Evolutionary conservation across 2,113 vertebrate species (phyloP), one percentile per base, ranked within the genome.

Genomic region (Brachyhypopomus occidentalis): DNA sequence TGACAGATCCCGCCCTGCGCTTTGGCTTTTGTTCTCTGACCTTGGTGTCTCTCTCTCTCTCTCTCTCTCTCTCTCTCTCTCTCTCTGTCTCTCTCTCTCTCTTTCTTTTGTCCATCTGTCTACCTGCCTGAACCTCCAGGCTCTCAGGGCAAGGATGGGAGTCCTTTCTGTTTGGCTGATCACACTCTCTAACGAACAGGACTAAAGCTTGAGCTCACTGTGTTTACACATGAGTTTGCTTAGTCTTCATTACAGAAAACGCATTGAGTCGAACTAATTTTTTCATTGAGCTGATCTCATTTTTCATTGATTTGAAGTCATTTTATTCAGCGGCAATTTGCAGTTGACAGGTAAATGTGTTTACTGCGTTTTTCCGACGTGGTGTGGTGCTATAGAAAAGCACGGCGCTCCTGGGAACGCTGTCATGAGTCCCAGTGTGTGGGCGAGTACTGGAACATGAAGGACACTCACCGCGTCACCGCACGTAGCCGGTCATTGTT

Each of bases 1-100:
- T 90, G 90, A 90, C 90, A 90, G 89, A 90, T 87, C 58, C 72
- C 66, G 22, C 66, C 72, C 66, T 59, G 38, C 55, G 58, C 75
- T 76, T 63, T 56, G n/a, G 48, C 45, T 52, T 79, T 71, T 74
- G 76, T 83, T 73, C 59, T 79, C 52, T 38, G 48, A 67, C 73
- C 82, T 67, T 82, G 74, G 48, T 38, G 58, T 60, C 72, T 64
- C 55, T 59, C 52, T 52, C 2, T 19, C 63, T 30, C 41, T 45
- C 69, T 87, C 16, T 38, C 23, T 52, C 22, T 72, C 75, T 14
- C 56, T 38, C 19, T 36, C 27, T 56, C 56, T 22, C 77, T n/a
- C 38, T 5, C 36, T 80, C 5, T 52, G 19, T 55, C 38, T 80
- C 59, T 58, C 64, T 25, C 30, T 38, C 55, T 78, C 20, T 45